Base-by-base conservation (phyloP, 2,113 vertebrate species). In the Orcinus orca region DNA sequence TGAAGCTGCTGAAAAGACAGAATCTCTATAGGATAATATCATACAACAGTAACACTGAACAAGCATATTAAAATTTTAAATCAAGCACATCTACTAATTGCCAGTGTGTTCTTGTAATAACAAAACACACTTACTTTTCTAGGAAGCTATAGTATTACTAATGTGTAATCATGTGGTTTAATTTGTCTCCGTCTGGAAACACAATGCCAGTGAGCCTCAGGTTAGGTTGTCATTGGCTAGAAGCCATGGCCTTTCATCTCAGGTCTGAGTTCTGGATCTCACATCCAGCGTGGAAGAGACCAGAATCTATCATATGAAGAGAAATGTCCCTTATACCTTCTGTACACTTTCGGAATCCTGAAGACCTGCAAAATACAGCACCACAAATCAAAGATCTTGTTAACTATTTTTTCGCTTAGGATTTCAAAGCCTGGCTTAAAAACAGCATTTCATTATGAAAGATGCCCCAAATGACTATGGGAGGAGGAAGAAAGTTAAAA, bases 61-160 rank as follows among this genome's bases (percentile, higher is more conserved):
- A 97, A 81, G 38, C 0, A 74, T 90, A 62, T 21, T 79, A 60
- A 86, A 18, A 77, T 58, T 87, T 97, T 9, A 94, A 87, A 94
- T 92, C 53, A 89, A 92, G 82, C 8, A 77, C 25, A 63, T 71
- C 79, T 53, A 50, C 47, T 95, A 90, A 96, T 84, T n/a, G 36
- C 15, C 68, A 47, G 55, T 6, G 65, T n/a, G 12, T 93, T 95
- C n/a, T 41, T 84, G 1, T 84, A 83, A 77, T 70, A 96, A 90
- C 41, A 90, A 86, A 88, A 67, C 44, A 55, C 36, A 71, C 71
- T 93, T 95, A 93, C 80, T 96, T 97, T 94, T 84, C 89, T 44
- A 70, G 93, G 76, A 90, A 93, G 81, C 65, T 8, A 21, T 60
- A 53, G 71, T 65, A 23, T 86, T 63, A 62, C n/a, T 81, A 84